These are phyloP conservation scores for Paedocypris micromegethes DNA, from an alignment of 2,797 vertebrate genomes.

Conservation along the genomic window DNA sequence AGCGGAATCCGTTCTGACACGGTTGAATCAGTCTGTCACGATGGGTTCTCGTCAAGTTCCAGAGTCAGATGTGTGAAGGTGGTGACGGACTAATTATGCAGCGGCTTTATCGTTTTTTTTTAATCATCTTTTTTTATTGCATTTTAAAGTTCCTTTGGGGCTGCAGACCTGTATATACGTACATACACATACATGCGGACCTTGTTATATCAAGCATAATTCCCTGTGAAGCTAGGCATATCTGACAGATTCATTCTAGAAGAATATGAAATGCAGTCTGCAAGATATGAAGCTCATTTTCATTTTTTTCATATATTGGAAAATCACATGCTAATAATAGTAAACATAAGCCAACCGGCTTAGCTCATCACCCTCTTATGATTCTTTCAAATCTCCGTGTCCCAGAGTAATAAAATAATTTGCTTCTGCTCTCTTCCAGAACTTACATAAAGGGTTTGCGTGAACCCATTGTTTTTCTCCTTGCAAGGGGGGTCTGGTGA, in stretches of 20 bases:
- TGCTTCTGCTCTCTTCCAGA: conserved; percentile 16
- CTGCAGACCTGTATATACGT: no score
- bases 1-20: conserved; percentile 10
- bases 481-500: no score
- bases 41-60: conserved; percentile 18
- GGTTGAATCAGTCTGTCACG: conserved; percentile 21
- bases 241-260: no score
- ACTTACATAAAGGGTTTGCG: not conserved
- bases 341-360: not conserved
- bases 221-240: no score
- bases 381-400: conserved; percentile 3
- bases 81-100: conserved; percentile 24
- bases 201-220: no score
- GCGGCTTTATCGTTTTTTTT: conserved; percentile 7
- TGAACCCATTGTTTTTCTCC: no score
- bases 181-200: no score
- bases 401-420: conserved; percentile 20
- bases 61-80: conserved; percentile 23
- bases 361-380: not conserved
- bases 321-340: not conserved
- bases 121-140: no score
- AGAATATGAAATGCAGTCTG: no score
- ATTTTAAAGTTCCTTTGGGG: no score
- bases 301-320: not conserved
- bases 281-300: no score